Conservation (phyloP, 2,113 vertebrate species). For the Pseudopipra pipra region DNA sequence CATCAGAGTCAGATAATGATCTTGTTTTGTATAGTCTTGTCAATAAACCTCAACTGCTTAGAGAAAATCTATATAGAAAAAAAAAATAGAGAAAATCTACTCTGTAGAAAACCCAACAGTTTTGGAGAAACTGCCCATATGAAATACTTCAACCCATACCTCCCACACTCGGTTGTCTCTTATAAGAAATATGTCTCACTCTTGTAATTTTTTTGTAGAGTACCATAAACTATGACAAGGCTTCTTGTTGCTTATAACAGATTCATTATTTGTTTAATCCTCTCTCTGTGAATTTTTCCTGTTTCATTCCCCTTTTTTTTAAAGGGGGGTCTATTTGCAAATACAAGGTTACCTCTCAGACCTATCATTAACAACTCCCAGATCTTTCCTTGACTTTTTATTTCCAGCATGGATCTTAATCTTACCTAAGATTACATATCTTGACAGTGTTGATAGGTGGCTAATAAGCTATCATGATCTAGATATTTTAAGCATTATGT, state of each 20-base stretch:
- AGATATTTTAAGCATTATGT: slow-evolving; percentile 4
- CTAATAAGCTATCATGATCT: background rate
- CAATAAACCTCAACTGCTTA: background rate
- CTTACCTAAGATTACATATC: background rate
- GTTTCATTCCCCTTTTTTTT: background rate
- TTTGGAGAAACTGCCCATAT: background rate
- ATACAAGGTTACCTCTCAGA: background rate
- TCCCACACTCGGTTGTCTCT: background rate
- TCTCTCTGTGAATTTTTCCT: background rate
- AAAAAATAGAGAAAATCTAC: background rate
- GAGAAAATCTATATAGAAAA: background rate
- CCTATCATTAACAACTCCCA: background rate
- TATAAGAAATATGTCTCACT: background rate
- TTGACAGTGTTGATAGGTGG: background rate
- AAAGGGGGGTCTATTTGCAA: background rate
- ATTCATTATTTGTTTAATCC: background rate
- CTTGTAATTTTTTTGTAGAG: background rate
- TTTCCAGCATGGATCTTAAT: background rate
- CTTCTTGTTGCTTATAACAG: background rate
- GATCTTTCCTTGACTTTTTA: background rate
- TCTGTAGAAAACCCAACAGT: background rate
- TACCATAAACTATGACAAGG: background rate
- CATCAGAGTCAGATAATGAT: background rate
- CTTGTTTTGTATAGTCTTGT: background rate
- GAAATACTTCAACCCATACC: background rate